phyloP scores from a whole-genome alignment of 2,888 invertebrate species.

The Endotricha flammealis region DNA sequence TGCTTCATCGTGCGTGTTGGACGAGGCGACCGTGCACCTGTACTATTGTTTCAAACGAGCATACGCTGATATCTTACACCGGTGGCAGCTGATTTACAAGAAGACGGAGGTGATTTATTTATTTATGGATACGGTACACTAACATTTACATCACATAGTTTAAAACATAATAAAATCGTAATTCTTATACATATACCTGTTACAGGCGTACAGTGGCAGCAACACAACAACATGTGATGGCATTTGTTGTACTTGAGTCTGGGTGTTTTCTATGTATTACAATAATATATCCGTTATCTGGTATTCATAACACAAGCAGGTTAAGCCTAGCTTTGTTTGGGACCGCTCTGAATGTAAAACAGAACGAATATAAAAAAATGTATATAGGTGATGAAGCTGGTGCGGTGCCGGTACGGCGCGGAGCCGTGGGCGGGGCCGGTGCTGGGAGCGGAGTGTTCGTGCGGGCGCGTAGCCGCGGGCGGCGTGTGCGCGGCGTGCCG shows the following conservation, averaged over 20 bases:
- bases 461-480: slow-evolving; percentile 79
- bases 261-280: background rate
- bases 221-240: too few species aligned
- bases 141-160: background rate
- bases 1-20: slow-evolving; percentile 57
- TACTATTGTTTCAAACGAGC: slow-evolving; percentile 91
- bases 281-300: too few species aligned
- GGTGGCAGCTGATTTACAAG: slow-evolving; percentile 89
- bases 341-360: too few species aligned
- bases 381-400: slow-evolving; percentile 78
- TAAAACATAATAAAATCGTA: too few species aligned
- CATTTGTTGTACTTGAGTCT: too few species aligned
- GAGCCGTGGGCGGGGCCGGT: slow-evolving; percentile 80
- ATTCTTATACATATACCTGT: too few species aligned
- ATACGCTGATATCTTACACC: slow-evolving; percentile 92
- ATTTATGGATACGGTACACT: background rate
- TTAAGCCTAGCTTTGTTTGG: too few species aligned
- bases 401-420: slow-evolving; percentile 53
- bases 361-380: background rate
- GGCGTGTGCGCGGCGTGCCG: slow-evolving; percentile 86
- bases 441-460: slow-evolving; percentile 86
- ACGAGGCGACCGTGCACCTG: slow-evolving; percentile 69
- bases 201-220: too few species aligned
- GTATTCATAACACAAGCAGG: too few species aligned
- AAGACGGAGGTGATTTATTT: slow-evolving; percentile 84